These are phyloP conservation scores for Clarias macrocephalus DNA, from an alignment of 2,113 vertebrate genomes.

Conservation along the genomic window DNA sequence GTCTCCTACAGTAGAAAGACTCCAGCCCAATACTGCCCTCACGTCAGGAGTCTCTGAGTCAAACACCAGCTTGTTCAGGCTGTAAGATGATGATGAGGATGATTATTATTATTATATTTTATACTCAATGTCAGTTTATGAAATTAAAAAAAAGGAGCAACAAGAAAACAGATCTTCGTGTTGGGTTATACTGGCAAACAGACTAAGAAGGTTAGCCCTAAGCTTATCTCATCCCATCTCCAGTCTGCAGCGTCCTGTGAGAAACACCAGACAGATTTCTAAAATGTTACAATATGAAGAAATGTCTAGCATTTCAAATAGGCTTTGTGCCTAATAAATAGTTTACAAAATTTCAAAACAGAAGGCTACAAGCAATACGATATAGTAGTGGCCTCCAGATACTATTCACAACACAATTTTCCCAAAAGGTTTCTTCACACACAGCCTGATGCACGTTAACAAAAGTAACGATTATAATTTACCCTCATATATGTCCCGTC, in stretches of 20 bases:
- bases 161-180: neutral
- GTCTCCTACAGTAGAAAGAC: conserved; percentile 77
- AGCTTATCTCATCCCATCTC: neutral
- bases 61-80: conserved; percentile 81
- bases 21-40: conserved; percentile 81
- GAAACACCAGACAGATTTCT: neutral
- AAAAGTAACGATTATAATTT: neutral
- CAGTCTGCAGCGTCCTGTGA: neutral
- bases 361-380: too few species aligned
- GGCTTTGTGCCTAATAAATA: too few species aligned
- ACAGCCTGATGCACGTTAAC: neutral
- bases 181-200: neutral
- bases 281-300: neutral
- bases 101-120: neutral
- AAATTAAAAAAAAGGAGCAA: neutral
- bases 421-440: neutral
- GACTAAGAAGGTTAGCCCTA: neutral
- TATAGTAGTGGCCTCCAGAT: too few species aligned
- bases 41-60: conserved; percentile 76
- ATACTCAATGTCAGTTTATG: neutral
- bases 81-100: conserved; percentile 51
- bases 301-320: too few species aligned
- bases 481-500: too few species aligned
- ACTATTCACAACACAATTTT: neutral
- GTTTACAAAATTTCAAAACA: too few species aligned